These are phyloP conservation scores for Drosophila lini DNA, from an alignment of 1,140 invertebrate genomes.

Conservation along the genomic window DNA sequence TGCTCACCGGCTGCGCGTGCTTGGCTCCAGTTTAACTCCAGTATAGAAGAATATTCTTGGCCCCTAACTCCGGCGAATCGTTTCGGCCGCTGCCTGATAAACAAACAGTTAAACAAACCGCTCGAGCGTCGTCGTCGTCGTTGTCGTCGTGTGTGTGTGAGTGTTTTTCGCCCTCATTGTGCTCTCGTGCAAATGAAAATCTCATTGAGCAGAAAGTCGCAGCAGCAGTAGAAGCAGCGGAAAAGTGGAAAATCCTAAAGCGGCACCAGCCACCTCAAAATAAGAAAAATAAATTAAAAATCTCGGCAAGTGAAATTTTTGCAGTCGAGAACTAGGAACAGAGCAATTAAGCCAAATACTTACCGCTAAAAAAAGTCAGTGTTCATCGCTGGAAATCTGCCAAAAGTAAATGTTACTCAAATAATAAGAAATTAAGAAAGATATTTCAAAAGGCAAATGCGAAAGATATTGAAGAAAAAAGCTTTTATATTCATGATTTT, in stretches of 20 bases:
- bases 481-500: neutral
- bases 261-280: slow-evolving; percentile 48
- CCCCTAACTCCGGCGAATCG: slow-evolving; percentile 35
- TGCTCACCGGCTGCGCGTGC: slow-evolving; percentile 65
- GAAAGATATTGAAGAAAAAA: neutral
- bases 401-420: slow-evolving; percentile 56
- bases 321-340: slow-evolving; percentile 41
- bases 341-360: slow-evolving; percentile 39
- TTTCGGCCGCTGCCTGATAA: slow-evolving; percentile 59
- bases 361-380: neutral
- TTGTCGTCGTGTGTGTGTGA: slow-evolving; percentile 34
- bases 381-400: slow-evolving; percentile 50
- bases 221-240: slow-evolving; percentile 57
- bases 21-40: slow-evolving; percentile 14
- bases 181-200: slow-evolving; percentile 82
- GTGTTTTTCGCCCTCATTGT: slow-evolving; percentile 74
- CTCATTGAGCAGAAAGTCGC: slow-evolving; percentile 79
- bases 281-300: slow-evolving; percentile 64
- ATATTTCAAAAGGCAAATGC: neutral
- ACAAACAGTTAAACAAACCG: slow-evolving; percentile 74
- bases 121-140: slow-evolving; percentile 42
- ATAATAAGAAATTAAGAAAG: neutral
- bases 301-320: slow-evolving; percentile 60
- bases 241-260: slow-evolving; percentile 76
- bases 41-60: slow-evolving; percentile 3